Percentiles rank a stretch among this genome's conserved stretches.
phyloP scores from a whole-genome alignment of 1,140 invertebrate species.

The Nilaparvata lugens region DNA sequence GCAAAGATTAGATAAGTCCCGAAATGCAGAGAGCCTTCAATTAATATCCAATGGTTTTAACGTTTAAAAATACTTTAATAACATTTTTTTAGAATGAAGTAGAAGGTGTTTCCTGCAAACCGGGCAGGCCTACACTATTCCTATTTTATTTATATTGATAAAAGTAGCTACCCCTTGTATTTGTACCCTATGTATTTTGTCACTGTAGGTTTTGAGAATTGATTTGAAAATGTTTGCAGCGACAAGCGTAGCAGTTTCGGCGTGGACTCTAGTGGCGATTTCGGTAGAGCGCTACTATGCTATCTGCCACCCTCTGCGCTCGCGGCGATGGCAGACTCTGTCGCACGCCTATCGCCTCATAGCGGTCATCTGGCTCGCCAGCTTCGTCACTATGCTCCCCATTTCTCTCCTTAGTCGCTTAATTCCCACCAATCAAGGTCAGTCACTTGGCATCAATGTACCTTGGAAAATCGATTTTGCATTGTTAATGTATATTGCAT shows the following conservation, averaged over 20 bases:
- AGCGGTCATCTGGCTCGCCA: slow-evolving; percentile 63
- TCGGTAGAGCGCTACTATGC: slow-evolving; percentile 82
- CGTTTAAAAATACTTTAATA: too few relatives aligned
- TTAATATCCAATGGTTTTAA: too few relatives aligned
- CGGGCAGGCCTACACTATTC: too few relatives aligned
- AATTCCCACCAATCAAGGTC: slow-evolving; percentile 46
- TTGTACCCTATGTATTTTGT: too few relatives aligned
- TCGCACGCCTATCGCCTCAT: slow-evolving; percentile 73
- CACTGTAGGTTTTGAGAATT: too few relatives aligned
- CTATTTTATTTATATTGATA: too few relatives aligned
- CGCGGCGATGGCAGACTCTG: slow-evolving; percentile 70
- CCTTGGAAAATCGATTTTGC: background rate
- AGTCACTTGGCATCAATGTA: slow-evolving; percentile 17
- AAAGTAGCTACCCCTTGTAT: too few relatives aligned
- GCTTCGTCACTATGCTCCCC: slow-evolving; percentile 66
- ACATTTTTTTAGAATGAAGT: too few relatives aligned
- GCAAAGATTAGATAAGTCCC: too few relatives aligned
- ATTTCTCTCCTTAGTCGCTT: slow-evolving; percentile 60
- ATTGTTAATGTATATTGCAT: background rate
- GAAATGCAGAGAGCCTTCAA: too few relatives aligned
- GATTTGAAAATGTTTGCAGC: slow-evolving; percentile 37
- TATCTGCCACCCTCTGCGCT: slow-evolving; percentile 83
- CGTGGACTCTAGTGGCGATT: slow-evolving; percentile 83
- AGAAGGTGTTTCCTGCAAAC: too few relatives aligned
- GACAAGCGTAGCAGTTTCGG: slow-evolving; percentile 59